Evolutionary conservation across 2,888 invertebrate species (phyloP), one percentile per base, ranked within the genome.

Genomic region (Lottia scabra): DNA sequence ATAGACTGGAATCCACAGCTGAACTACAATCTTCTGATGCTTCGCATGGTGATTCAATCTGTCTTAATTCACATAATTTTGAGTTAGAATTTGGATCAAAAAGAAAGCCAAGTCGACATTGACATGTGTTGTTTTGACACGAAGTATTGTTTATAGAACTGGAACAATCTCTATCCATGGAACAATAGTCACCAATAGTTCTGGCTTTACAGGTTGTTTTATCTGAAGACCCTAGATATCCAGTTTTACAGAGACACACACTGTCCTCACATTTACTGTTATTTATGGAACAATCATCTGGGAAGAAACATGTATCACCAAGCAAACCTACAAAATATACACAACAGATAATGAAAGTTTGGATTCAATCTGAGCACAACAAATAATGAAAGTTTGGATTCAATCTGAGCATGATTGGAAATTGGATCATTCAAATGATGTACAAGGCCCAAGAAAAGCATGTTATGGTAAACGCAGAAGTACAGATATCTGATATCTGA

Each of bases 221-320:
- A 23, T 78, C 69, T 5, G 16, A 43, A 16, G 56, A 65, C 1
- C 26, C 66, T 10, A 72, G 62, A 65, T 65, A 74, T 2, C 75
- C 77, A 10, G 66, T 63, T 13, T 62, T 26, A 44, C 80, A 80
- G 3, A 23, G 19, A 38, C 77, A 78, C 3, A 38, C 48, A 13
- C 62, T 64, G 27, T 68, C 46, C 0, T 48, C 13, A 56, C 78
- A 78, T 56, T 67, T 43, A 46, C 74, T 72, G 46, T 74, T 23
- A 16, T 13, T 26, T 46, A 78, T 65, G n/a, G 73, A 70, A 63
- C 78, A 78, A 65, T 78, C 78, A 2, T 67, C 65, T 15, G 72
- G 62, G 6, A 66, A 16, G 16, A 23, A 56, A n/a, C 75, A 75
- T 19, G 0, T 15, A 2, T 26, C 27, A n/a, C 65, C 68, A 26